Conservation (phyloP, 2,888 invertebrate genomes). For the Athalia rosae region DNA sequence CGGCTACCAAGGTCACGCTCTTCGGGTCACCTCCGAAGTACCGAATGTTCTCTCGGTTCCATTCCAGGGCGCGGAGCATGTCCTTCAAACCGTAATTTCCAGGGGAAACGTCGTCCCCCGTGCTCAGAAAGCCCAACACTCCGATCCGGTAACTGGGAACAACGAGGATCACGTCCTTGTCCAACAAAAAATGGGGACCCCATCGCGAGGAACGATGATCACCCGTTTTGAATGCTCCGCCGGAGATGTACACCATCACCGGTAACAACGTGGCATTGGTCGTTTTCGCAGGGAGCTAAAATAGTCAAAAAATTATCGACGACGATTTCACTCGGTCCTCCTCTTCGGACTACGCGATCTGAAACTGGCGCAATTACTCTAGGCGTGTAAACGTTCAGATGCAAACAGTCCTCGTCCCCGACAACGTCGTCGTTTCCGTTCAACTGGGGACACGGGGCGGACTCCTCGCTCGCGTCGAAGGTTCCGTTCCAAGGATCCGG, state of each 20-base stretch:
- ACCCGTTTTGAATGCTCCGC: not conserved
- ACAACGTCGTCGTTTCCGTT: not conserved
- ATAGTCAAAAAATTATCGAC: not conserved
- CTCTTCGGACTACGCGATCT: not conserved
- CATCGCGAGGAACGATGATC: not conserved
- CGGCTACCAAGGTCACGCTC: not conserved
- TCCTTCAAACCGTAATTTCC: constrained; percentile 24
- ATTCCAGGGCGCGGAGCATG: constrained; percentile 6
- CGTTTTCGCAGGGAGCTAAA: not conserved
- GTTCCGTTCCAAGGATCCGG: not conserved
- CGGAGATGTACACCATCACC: constrained; percentile 9
- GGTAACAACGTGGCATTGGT: not conserved
- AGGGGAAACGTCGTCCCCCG: constrained; percentile 15
- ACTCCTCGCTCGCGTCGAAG: not conserved
- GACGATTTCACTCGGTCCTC: not conserved
- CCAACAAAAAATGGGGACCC: not conserved
- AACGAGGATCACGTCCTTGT: not conserved
- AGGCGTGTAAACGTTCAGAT: constrained; percentile 5
- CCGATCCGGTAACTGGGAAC: constrained; percentile 4
- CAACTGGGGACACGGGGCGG: not conserved
- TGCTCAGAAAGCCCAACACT: not conserved
- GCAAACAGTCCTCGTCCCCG: constrained; percentile 22
- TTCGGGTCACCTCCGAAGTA: constrained; percentile 29
- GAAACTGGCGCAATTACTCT: too few relatives aligned
- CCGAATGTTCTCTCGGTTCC: constrained; percentile 11